phyloP scores from a whole-genome alignment of 2,113 vertebrate species.

The Amazona vittata region DNA sequence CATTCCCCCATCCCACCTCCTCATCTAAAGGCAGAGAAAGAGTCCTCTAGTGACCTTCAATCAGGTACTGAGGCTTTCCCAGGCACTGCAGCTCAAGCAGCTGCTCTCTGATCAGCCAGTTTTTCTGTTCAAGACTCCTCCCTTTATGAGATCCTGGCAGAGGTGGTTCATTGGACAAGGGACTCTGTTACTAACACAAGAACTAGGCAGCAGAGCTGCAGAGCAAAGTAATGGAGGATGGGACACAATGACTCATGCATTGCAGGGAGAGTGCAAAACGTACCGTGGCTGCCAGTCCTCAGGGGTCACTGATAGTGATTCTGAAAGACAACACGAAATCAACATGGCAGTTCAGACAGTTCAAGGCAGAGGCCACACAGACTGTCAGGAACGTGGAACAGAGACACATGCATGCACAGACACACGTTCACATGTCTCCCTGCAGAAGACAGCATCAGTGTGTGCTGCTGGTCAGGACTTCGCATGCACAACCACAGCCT shows the following conservation, averaged over 20 bases:
- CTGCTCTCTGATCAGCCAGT: slow-evolving; percentile 24
- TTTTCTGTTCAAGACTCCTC: slow-evolving; percentile 67
- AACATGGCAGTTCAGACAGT: slow-evolving; percentile 84
- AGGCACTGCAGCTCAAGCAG: slow-evolving; percentile 37
- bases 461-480: background rate
- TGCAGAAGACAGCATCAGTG: background rate
- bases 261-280: slow-evolving; percentile 77
- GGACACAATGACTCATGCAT: slow-evolving; percentile 75
- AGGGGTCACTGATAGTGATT: slow-evolving; percentile 99
- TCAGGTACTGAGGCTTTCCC: slow-evolving; percentile 3
- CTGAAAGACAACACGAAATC: slow-evolving; percentile 94
- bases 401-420: background rate
- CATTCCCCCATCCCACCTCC: slow-evolving; percentile 13
- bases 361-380: slow-evolving; percentile 68
- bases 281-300: slow-evolving; percentile 94
- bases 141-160: slow-evolving; percentile 68
- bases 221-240: slow-evolving; percentile 32
- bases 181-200: slow-evolving; percentile 38
- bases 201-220: slow-evolving; percentile 55
- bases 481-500: background rate
- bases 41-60: background rate
- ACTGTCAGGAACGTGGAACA: slow-evolving; percentile 44
- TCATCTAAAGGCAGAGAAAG: background rate
- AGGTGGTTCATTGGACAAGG: slow-evolving; percentile 50
- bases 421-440: background rate